Percentiles rank a stretch among this genome's conserved stretches.
Conservation (phyloP, 1,140 invertebrate genomes). For the Eriocheir sinensis region DNA sequence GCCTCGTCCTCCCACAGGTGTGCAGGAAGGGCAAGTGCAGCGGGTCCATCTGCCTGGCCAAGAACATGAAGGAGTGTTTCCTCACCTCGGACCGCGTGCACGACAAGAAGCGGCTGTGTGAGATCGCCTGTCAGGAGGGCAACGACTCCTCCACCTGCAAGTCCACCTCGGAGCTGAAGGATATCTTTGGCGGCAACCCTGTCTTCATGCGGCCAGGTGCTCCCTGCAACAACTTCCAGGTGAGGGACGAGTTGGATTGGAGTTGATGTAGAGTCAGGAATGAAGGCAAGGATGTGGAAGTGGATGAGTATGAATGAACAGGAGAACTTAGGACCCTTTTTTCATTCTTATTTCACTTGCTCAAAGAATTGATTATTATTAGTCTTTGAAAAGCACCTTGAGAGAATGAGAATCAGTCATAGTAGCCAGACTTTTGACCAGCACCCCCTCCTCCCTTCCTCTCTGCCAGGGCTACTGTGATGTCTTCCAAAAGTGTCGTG, state of each 20-base stretch:
- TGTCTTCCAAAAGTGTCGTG: slow-evolving; percentile 98
- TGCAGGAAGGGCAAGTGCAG: slow-evolving; percentile 96
- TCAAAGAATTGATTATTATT: too few species aligned
- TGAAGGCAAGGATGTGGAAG: too few species aligned
- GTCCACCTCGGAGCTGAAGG: slow-evolving; percentile 91
- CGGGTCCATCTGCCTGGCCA: slow-evolving; percentile 97
- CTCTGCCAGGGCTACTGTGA: slow-evolving; percentile 95
- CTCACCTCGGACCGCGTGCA: slow-evolving; percentile 91
- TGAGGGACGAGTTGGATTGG: too few species aligned
- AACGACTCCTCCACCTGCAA: slow-evolving; percentile 89
- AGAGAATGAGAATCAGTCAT: too few species aligned
- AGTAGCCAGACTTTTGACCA: too few species aligned
- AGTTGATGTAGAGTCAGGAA: too few species aligned
- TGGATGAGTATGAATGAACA: too few species aligned
- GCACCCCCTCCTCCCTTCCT: not conserved
- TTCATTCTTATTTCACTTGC: too few species aligned
- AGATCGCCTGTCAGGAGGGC: slow-evolving; percentile 96
- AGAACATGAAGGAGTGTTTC: slow-evolving; percentile 97
- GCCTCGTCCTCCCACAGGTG: slow-evolving; percentile 84
- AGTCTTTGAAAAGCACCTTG: too few species aligned
- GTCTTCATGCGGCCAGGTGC: slow-evolving; percentile 89
- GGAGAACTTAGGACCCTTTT: too few species aligned
- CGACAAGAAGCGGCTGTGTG: slow-evolving; percentile 95
- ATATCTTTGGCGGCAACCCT: slow-evolving; percentile 88
- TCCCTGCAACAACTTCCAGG: slow-evolving; percentile 99